A percentile compares a stretch with the other conserved stretches of the same genome.
These are phyloP conservation scores for Forbesichthys agassizii DNA, from an alignment of 2,113 vertebrate genomes.

Conservation along the genomic window DNA sequence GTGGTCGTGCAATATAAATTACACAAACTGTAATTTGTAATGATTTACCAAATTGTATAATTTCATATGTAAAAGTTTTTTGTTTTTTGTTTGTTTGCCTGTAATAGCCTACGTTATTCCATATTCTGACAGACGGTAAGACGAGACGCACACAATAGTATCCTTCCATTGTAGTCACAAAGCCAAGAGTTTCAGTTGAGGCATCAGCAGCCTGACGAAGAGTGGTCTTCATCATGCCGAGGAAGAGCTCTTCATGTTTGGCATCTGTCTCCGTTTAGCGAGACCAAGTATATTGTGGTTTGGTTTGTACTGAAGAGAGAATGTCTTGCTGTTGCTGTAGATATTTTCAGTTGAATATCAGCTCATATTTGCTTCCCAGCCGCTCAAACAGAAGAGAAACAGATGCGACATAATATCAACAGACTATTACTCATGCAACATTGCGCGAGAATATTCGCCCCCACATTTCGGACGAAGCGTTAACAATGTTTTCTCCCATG, in stretches of 20 bases:
- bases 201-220: constrained; percentile 23
- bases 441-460: constrained; percentile 51
- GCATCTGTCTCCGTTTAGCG: constrained; percentile 44
- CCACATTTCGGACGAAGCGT: constrained; percentile 34
- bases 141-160: neutral
- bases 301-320: constrained; percentile 37
- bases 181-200: constrained; percentile 19
- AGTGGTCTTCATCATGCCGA: constrained; percentile 57
- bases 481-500: constrained; percentile 10
- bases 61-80: constrained; percentile 25
- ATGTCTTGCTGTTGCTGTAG: constrained; percentile 55
- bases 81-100: neutral
- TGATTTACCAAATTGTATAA: no score
- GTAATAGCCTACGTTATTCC: constrained; percentile 7
- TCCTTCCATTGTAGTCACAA: neutral
- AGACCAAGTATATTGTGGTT: constrained; percentile 29
- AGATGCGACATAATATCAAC: constrained; percentile 68
- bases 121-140: constrained; percentile 12
- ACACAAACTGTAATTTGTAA: no score
- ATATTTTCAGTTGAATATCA: constrained; percentile 52
- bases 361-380: constrained; percentile 17
- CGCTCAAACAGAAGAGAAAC: constrained; percentile 58
- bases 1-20: no score
- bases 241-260: constrained; percentile 49
- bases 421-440: constrained; percentile 63